Base-by-base conservation (phyloP, 2,797 vertebrate species). In the Vespertilio murinus region DNA sequence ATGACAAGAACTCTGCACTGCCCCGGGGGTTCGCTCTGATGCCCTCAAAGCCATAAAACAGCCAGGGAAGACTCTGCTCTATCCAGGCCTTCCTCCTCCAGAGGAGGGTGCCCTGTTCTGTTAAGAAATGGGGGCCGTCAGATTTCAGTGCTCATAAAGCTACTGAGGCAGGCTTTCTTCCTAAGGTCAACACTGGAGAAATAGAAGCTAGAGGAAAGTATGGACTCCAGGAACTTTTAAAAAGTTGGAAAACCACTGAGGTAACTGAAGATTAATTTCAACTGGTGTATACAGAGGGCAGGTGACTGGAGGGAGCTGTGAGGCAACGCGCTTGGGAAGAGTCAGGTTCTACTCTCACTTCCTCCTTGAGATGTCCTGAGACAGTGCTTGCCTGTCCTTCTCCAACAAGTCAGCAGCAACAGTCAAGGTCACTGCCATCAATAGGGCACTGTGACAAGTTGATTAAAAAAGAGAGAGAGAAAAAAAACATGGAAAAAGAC, bases 111-210 rank as follows among this genome's bases (percentile, higher is more conserved):
- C 8, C 18, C 71, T 78, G 7, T 22, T 88, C 52, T 67, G 35
- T 42, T 47, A 84, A 52, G 73, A 80, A 94, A 77, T 35, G 16
- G 4, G 6, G 22, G 78, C 71, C 22, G 33, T 87, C 75, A 22
- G 16, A 56, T 69, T 69, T 59, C 70, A 40, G 17, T 64, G 6
- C 25, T 84, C 69, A 33, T 65, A 59, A 45, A 69, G 16, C 28
- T 8, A 65, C 71, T 23, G 52, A 67, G 40, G 7, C 9, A 52
- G 33, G 38, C 33, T 82, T 93, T 93, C 81, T 94, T 92, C 81
- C 78, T 77, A 67, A 47, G 35, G 38, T 47, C 67, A 49, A 61
- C 47, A 33, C 25, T 47, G 42, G n/a, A 90, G 35, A 87, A 82
- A 70, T 71, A 38, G 78, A 85, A 82, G 80, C 30, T 33, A 47